Conservation (phyloP, 2,113 vertebrate genomes). For the Thamnophis sirtalis region DNA sequence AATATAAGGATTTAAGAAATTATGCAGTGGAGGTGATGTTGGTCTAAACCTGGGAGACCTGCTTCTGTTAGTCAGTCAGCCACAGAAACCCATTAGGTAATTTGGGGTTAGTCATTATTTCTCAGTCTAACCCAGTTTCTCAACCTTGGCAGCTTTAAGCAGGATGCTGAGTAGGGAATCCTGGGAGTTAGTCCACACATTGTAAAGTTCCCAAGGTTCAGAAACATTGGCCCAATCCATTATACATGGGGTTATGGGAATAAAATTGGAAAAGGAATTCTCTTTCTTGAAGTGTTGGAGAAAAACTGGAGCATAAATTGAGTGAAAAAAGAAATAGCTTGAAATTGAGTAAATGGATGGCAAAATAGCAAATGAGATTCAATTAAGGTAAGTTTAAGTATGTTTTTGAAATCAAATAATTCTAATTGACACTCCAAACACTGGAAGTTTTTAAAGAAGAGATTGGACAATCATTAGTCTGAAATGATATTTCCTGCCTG, state of each 20-base stretch:
- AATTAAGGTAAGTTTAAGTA: neutral
- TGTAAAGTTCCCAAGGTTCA: neutral
- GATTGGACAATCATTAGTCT: neutral
- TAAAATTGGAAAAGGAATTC: neutral
- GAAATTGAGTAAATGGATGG: neutral
- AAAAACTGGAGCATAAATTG: neutral
- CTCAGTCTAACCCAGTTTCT: neutral
- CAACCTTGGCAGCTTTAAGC: neutral
- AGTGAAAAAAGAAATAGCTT: neutral
- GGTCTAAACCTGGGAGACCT: neutral
- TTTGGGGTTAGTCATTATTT: neutral
- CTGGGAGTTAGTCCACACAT: neutral
- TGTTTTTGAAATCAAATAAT: neutral
- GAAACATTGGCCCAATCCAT: neutral
- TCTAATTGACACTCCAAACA: neutral
- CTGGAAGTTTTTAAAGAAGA: neutral
- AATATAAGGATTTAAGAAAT: neutral
- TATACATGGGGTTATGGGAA: neutral
- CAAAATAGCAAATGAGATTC: neutral
- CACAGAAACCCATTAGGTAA: neutral
- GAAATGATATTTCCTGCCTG: neutral
- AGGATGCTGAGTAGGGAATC: neutral
- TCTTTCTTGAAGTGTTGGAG: neutral
- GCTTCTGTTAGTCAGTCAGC: neutral
- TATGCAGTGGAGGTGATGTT: neutral